These are phyloP conservation scores for Coptodon rendalli DNA, from an alignment of 2,113 vertebrate species.

Conservation along the genomic window DNA sequence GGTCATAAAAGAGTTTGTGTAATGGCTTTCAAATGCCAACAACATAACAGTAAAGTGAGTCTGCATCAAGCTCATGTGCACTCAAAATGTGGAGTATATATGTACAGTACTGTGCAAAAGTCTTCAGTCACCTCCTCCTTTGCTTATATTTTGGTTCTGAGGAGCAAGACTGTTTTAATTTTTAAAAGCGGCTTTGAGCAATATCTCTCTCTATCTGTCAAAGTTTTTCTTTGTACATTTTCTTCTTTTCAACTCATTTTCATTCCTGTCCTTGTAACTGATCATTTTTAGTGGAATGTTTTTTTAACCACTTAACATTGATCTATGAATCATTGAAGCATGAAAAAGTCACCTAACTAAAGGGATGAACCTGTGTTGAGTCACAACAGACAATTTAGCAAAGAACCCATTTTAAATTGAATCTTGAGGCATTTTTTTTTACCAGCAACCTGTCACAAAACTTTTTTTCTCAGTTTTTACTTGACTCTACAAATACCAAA, in stretches of 20 bases:
- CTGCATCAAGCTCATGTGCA: background rate
- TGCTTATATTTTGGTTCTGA: background rate
- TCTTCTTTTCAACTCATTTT: background rate
- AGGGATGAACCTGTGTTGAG: background rate
- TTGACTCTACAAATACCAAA: background rate
- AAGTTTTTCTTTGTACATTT: background rate
- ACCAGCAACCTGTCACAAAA: background rate
- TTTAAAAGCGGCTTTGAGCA: background rate
- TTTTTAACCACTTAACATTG: background rate
- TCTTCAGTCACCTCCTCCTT: background rate
- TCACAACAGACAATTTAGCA: background rate
- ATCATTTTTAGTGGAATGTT: background rate
- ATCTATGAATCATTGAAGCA: background rate
- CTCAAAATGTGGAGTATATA: background rate
- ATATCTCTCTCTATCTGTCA: background rate
- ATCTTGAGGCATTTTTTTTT: background rate
- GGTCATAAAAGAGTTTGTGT: background rate
- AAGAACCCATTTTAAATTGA: background rate
- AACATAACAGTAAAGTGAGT: background rate
- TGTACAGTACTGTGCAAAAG: background rate
- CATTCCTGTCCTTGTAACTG: background rate
- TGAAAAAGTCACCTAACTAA: background rate
- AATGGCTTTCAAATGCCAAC: conserved; percentile 9
- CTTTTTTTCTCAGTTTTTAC: background rate
- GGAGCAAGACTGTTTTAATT: background rate